Evolutionary conservation across 2,113 vertebrate genomes (phyloP), one percentile per base, ranked within the genome.

Genomic region (Sylvilagus bachmani): DNA sequence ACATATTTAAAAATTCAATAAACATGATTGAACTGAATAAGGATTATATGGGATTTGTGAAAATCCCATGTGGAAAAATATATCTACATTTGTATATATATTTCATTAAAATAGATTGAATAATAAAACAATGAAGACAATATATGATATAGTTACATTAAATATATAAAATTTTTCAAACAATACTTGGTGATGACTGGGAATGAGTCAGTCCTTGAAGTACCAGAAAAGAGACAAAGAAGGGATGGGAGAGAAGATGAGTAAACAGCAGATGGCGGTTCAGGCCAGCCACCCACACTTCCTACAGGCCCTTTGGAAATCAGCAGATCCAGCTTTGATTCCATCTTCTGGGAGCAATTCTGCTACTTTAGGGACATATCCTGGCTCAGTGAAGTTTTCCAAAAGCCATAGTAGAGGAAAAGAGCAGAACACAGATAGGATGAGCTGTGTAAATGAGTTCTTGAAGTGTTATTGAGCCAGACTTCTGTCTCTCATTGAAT

Each of bases 231-330:
- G 55, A 94, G 64, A 89, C 95, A 91, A 75, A 80, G 61, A n/a
- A 33, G 1, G 16, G 25, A 10, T 6, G 0, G 4, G 36, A 62
- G 4, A 92, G 31, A 7, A 61, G 80, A 95, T 6, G 44, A 7
- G 80, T 49, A 95, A 95, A 91, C 24, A 96, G 81, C 95, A 97
- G 95, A 93, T 96, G 94, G 95, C 0, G 0, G 8, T 36, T 95
- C 25, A 70, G 62, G 14, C 62, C 69, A 73, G 6, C 77, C 81
- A 85, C 91, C 87, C 80, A 87, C 91, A 70, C 77, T 93, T 33
- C 36, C 31, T 29, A 51, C 5, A 69, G 71, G n/a, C 27, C 55
- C 77, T 89, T 93, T 61, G 38, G 75, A 89, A 95, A 94, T 83
- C 33, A 62, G 53, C 61, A 89, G 25, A 78, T 89, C 36, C 36